Base-by-base conservation (phyloP, 2,888 invertebrate genomes). In the Synanthedon tipuliformis region DNA sequence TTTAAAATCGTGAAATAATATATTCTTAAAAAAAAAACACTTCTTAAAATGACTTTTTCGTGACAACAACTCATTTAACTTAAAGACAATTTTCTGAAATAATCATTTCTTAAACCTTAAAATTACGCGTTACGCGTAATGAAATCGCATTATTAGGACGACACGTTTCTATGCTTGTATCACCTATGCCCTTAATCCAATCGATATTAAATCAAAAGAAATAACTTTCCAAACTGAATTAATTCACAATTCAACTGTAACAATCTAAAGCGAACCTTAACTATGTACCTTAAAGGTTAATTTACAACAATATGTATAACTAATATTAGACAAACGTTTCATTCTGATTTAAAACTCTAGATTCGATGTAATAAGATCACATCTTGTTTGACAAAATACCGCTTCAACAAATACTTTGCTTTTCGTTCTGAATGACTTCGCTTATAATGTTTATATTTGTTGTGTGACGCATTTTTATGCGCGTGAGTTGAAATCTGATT, bases 171-270 rank as follows among this genome's bases (percentile, higher is more conserved):
- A 50, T 56, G 48, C 52, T 52, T 52, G 16, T 50, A 34, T 56
- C 57, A 60, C 56, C 59, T 57, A 51, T 55, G 51, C 23, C 53
- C 53, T 50, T 52, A 57, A 56, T 57, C 55, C 55, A 55, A 61
- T 59, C 56, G 56, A 61, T 61, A 59, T 56, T 54, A 54, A 52
- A 52, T 49, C 53, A 41, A 51, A 52, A 34, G 8, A 34, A 34
- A 34, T 34, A 34, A 61, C 61, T 59, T 60, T 59, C 59, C 56
- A 57, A 57, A 52, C 48, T 50, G 55, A 59, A 56, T 59, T 57
- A 59, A 60, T 57, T 57, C 13, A 27, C 48, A 52, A 55, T 52
- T 52, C 16, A 55, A 49, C 3, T 49, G 8, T 13, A 45, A 23
- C 23, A 23, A 5, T 23, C 23, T 23, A 23, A 13, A 13, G 13